Evolutionary conservation across 2,113 vertebrate genomes (phyloP).

Genomic region (Vidua macroura): DNA sequence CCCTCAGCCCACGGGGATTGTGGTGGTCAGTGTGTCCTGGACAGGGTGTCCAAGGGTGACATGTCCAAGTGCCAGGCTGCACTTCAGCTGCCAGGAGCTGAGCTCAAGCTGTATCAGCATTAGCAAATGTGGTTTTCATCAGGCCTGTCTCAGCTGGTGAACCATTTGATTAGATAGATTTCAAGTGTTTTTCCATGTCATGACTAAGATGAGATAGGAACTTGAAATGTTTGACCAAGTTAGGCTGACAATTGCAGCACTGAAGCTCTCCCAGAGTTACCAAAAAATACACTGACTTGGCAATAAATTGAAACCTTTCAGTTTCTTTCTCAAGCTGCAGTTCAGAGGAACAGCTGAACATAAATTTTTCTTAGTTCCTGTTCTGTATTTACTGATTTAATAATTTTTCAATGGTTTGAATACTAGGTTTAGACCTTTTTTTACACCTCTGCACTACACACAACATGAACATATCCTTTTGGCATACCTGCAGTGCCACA

Average conservation of each 20-base stretch:
- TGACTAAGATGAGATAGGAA: background rate
- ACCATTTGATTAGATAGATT: background rate
- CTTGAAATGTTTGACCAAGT: background rate
- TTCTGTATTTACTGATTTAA: background rate
- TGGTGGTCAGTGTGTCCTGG: rapidly evolving
- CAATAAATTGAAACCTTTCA: background rate
- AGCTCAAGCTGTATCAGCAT: rapidly evolving
- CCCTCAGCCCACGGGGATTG: rapidly evolving
- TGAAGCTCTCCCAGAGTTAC: background rate
- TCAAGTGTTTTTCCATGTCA: background rate
- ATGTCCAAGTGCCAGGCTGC: background rate
- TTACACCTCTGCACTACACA: background rate
- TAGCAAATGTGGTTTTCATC: background rate
- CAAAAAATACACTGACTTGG: background rate
- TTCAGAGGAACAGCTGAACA: background rate
- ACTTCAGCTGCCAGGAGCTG: background rate
- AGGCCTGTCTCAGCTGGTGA: background rate
- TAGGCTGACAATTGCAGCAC: background rate
- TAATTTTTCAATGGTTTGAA: background rate
- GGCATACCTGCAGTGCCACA: background rate
- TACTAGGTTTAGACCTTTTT: background rate
- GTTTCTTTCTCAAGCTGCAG: background rate
- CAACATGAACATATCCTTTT: background rate
- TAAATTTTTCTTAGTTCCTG: background rate
- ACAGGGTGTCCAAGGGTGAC: rapidly evolving